These are phyloP conservation scores for Gerris lacustris DNA, from an alignment of 2,888 invertebrate genomes.

Conservation along the genomic window DNA sequence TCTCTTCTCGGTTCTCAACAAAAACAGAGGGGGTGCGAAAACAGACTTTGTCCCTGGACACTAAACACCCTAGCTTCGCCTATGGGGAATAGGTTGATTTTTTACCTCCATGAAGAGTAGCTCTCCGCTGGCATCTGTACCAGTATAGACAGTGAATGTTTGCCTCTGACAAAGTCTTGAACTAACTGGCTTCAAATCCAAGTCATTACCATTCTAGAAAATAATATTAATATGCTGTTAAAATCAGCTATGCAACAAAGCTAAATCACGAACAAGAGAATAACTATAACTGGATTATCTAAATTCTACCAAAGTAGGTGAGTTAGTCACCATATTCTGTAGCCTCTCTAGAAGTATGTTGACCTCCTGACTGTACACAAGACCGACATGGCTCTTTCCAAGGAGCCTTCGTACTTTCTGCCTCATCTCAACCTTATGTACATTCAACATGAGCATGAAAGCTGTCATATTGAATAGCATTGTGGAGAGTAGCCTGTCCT, in stretches of 20 bases:
- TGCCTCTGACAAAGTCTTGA: conserved; percentile 92
- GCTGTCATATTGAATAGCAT: conserved; percentile 93
- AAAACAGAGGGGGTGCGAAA: too few species aligned
- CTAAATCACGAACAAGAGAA: too few species aligned
- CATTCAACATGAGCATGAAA: conserved; percentile 85
- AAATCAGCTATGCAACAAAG: too few species aligned
- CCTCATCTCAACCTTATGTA: conserved; percentile 68
- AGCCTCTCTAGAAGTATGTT: conserved; percentile 92
- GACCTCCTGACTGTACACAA: conserved; percentile 94
- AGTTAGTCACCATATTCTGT: conserved; percentile 55
- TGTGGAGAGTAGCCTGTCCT: conserved; percentile 87
- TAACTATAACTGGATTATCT: too few species aligned
- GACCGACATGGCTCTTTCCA: conserved; percentile 96
- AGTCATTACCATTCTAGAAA: conserved; percentile 86
- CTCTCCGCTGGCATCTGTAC: conserved; percentile 81
- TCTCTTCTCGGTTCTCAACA: too few species aligned
- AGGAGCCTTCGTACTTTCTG: conserved; percentile 81
- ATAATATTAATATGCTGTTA: neutral
- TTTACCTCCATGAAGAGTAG: conserved; percentile 79
- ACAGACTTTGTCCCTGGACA: too few species aligned
- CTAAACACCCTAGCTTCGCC: too few species aligned
- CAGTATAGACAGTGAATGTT: conserved; percentile 95
- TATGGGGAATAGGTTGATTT: neutral
- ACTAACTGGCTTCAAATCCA: conserved; percentile 88
- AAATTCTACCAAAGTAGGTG: too few species aligned